Base-by-base conservation (phyloP, 2,797 vertebrate species). In the Clamator glandarius region DNA sequence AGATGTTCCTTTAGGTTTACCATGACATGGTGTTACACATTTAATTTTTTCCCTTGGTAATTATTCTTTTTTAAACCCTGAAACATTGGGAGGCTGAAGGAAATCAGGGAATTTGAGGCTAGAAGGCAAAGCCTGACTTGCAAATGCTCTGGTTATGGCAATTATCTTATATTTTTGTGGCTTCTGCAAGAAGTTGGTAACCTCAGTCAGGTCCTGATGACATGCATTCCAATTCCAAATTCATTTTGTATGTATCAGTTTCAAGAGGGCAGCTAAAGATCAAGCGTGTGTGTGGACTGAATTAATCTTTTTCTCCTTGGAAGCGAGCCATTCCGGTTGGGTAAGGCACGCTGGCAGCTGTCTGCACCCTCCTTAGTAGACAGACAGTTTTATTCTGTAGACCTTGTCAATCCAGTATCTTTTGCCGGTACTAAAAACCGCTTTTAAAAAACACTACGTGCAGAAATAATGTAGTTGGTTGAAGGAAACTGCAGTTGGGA, bases 261-360 rank as follows among this genome's bases (percentile, higher is more conserved):
- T 82, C 67, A 48, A 48, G 92, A 62, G 87, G 75, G 85, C 89
- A 94, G 76, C 86, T 79, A 76, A 79, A 83, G 89, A 93, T 87
- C 79, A 90, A 59, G 59, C 3, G 57, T 36, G 61, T 80, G 57
- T 74, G 79, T 68, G 83, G 76, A 78, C 63, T 88, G 86, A 90
- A 82, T 92, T 67, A 51, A 87, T 83, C 83, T 63, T 39, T 21
- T 82, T 76, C 54, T 74, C 67, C 13, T 7, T 87, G 85, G 79
- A 87, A 72, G 48, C 0, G 13, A 84, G 77, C 73, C 46, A 23
- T 44, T 59, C 16, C 28, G 55, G 80, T 48, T 81, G 77, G 42
- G 61, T 44, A 33, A 67, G 76, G 66, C 23, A 0, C 44, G 51
- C 87, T 77, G 77, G 87, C 77, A 90, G 91, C 84, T 84, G 80